Evolutionary conservation across 2,797 vertebrate species (phyloP), one percentile per base, ranked within the genome.

Genomic region (Chaetodon trifasciatus): DNA sequence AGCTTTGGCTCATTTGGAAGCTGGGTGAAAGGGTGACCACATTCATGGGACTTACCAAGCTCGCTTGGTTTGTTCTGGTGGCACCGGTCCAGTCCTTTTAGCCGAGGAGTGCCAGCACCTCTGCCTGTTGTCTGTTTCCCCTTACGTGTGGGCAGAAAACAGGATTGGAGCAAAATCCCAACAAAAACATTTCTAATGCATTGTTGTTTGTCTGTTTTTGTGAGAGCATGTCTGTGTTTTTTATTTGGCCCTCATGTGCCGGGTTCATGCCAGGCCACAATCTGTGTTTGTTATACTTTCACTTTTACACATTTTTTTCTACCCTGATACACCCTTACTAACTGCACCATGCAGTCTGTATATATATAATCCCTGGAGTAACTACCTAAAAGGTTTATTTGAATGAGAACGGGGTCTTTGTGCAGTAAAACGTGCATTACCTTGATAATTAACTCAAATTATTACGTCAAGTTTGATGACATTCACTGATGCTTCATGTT

Each of bases 161-260:
- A 89, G 70, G 79, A 90, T 60, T 77, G 79, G 74, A 90, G 80
- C 76, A 86, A 85, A 94, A 92, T 90, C 79, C 86, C 82, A 93
- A 92, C 84, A 75, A 94, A 93, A 95, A 94, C 91, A 93, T 86
- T 86, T 88, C 76, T 89, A 90, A 90, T 87, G 84, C 75, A 56
- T 77, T 91, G 75, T 92, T 92, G 89, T 94, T 94, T 94, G 83
- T 92, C 88, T 89, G 84, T 90, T 93, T 93, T 91, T 88, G 49
- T 88, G 49, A 83, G 76, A 92, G 79, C 79, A 90, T 85, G 84
- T 92, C 83, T 88, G 81, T 81, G 67, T 90, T 90, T 93, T 92
- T 91, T 88, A 83, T 92, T 89, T 93, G 90, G 89, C 81, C 81
- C 77, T 80, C 24, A 73, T 91, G 83, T 81, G 72, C 71, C 73